Evolutionary conservation across 2,888 invertebrate species (phyloP).

Genomic region (Luperina nickerlii): DNA sequence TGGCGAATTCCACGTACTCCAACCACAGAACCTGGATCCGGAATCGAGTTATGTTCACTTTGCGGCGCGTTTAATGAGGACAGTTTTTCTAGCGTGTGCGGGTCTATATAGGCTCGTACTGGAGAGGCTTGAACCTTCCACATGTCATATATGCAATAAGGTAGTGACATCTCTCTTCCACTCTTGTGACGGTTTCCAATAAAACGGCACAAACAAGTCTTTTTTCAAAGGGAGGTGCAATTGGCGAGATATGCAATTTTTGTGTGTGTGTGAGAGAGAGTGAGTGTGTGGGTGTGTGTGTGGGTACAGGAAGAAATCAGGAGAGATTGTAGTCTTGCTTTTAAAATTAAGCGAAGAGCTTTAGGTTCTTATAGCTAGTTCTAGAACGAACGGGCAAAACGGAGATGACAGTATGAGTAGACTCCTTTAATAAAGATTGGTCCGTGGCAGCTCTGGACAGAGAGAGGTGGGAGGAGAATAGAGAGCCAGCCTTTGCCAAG

Average conservation of each 20-base stretch:
- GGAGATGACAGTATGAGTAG: neutral
- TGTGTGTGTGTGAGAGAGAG: neutral
- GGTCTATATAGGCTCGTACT: too few relatives aligned
- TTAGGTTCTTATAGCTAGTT: neutral
- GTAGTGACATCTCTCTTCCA: too few relatives aligned
- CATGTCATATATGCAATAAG: too few relatives aligned
- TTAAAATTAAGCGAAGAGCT: neutral
- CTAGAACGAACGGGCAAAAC: neutral
- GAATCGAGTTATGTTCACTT: too few relatives aligned
- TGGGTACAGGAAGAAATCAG: neutral
- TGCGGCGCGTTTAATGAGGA: too few relatives aligned
- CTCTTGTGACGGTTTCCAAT: too few relatives aligned
- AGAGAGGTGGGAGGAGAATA: neutral
- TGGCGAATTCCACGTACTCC: too few relatives aligned
- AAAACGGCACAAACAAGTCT: neutral
- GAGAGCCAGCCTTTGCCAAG: neutral
- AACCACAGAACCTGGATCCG: too few relatives aligned
- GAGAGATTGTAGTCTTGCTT: neutral
- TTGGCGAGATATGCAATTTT: slow-evolving; percentile 7
- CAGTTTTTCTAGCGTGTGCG: too few relatives aligned
- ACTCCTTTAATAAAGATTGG: neutral
- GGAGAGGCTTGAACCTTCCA: too few relatives aligned
- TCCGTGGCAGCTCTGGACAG: neutral
- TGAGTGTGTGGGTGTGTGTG: neutral
- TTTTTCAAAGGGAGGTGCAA: slow-evolving; percentile 24